Evolutionary conservation across 1,140 invertebrate genomes (phyloP).

Genomic region (Drosophila nasuta): DNA sequence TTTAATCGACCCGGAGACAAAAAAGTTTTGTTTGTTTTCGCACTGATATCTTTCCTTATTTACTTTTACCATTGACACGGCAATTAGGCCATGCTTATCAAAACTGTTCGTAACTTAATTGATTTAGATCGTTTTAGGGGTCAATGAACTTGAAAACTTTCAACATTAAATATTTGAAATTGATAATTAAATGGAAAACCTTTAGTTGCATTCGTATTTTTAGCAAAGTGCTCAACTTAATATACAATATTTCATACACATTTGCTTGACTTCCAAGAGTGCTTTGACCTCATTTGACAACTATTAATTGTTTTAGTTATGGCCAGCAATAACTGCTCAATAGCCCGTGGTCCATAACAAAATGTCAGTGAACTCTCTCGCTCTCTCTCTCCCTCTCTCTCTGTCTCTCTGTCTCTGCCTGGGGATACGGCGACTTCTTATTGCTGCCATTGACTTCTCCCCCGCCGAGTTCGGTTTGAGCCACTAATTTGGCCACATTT

Average conservation of each 20-base stretch:
- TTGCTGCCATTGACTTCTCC: not conserved
- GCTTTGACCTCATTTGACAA: conserved; percentile 13
- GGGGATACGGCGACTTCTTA: too few relatives aligned
- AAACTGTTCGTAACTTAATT: not conserved
- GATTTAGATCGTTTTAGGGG: not conserved
- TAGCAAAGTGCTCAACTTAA: not conserved
- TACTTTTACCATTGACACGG: not conserved
- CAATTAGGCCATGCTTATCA: not conserved
- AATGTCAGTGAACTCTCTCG: not conserved
- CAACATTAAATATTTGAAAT: too few relatives aligned
- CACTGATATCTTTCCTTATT: not conserved
- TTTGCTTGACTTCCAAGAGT: not conserved
- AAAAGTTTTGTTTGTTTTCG: too few relatives aligned
- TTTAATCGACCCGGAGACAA: too few relatives aligned
- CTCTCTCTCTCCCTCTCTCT: too few relatives aligned
- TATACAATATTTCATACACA: too few relatives aligned
- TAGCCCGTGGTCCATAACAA: not conserved
- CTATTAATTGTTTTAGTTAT: conserved; percentile 24
- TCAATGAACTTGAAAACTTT: too few relatives aligned
- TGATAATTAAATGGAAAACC: too few relatives aligned
- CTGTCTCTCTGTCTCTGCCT: too few relatives aligned
- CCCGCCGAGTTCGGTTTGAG: not conserved
- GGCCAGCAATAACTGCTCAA: conserved; percentile 11
- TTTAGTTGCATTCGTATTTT: too few relatives aligned
- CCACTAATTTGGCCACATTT: not conserved